Base-by-base conservation (phyloP, 2,797 vertebrate genomes). In the Poeciliopsis infans region DNA sequence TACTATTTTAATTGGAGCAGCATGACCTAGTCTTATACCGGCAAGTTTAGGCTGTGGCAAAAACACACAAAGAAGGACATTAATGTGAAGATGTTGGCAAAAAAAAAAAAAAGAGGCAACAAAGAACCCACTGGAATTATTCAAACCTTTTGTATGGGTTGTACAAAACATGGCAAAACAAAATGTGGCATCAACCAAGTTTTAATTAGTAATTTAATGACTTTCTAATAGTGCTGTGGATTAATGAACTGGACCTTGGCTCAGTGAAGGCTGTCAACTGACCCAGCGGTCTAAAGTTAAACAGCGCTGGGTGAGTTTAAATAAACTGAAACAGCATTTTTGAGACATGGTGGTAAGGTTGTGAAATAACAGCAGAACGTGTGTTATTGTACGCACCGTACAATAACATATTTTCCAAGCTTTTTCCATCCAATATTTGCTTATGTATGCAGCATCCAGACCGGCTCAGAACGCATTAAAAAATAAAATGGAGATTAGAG, bases 1-100 rank as follows among this genome's bases (percentile, higher is more conserved):
- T 86, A 81, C 68, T 77, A 82, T 81, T 51, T 18, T 80, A 31
- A 80, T 64, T 80, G 75, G 28, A 79, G 77, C 33, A 72, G 20
- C 28, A 53, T 83, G 86, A 78, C 77, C 74, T 83, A 49, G 53
- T 28, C 49, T 43, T 51, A 72, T 6, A 57, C 2, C 16, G 59
- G 43, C 55, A 46, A 53, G 55, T 41, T 84, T 79, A 83, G 47
- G 69, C 77, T 84, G 43, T 81, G 71, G 15, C 25, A 45, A 61
- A 15, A 47, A 47, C 18, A 28, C 43, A 7, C 12, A 43, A 28
- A n/a, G 41, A 43, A 70, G 25, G 7, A 36, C 7, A 20, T 4
- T 1, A 23, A 66, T 7, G 10, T 36, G 18, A 10, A 11, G 16
- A 66, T 23, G 10, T 36, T 64, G 18, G 31, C 28, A 18, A 36